A percentile compares a stretch with the other conserved stretches of the same genome.
These are phyloP conservation scores for Syngnathus typhle DNA, from an alignment of 2,113 vertebrate genomes.

Conservation along the genomic window DNA sequence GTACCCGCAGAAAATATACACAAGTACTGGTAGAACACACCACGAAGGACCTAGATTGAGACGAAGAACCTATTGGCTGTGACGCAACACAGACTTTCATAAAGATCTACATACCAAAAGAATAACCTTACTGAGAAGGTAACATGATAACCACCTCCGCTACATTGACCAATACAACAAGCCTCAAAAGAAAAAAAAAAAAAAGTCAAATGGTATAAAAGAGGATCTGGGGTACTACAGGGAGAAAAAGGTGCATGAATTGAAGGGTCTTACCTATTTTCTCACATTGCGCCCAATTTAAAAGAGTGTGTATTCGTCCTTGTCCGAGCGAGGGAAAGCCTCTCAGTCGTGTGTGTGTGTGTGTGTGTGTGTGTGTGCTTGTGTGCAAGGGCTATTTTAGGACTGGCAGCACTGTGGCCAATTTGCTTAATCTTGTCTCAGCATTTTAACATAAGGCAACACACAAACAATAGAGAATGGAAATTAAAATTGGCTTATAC, in stretches of 20 bases:
- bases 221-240: not conserved
- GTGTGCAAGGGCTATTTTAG: constrained; percentile 65
- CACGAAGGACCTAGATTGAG: too few relatives aligned
- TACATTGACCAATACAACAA: not conserved
- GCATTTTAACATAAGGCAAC: constrained; percentile 44
- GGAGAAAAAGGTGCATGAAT: constrained; percentile 6
- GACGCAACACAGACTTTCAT: not conserved
- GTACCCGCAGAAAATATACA: too few relatives aligned
- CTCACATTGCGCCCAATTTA: constrained; percentile 44
- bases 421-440: constrained; percentile 86
- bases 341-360: constrained; percentile 43
- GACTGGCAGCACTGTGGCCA: constrained; percentile 68
- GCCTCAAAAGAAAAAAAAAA: not conserved
- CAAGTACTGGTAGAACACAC: too few relatives aligned
- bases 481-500: not conserved
- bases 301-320: constrained; percentile 30
- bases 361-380: not conserved
- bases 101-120: not conserved
- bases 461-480: not conserved
- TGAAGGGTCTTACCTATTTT: constrained; percentile 53
- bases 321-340: constrained; percentile 56
- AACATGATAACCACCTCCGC: not conserved
- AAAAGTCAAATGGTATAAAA: not conserved
- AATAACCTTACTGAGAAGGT: not conserved
- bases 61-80: too few relatives aligned